Evolutionary conservation across 1,140 invertebrate species (phyloP), one percentile per base, ranked within the genome.

Genomic region (Leguminivora glycinivorella): DNA sequence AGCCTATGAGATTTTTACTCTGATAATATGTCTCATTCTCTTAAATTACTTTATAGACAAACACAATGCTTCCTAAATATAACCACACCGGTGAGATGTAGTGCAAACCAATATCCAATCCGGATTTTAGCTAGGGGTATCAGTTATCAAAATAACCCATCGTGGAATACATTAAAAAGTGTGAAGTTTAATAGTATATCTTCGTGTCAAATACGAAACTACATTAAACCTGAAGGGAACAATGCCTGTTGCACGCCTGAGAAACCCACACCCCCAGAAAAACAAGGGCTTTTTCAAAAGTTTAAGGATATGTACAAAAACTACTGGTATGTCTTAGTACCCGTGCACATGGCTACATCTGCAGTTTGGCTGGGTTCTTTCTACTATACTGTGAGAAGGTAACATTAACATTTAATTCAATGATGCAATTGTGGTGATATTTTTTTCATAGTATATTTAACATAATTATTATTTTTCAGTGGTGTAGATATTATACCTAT

Each of bases 261-360:
- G 17, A 68, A 73, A 66, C 78, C 58, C 58, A 63, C 81, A 56
- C 60, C 74, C 9, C 47, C 60, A 67, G 52, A 80, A 26, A 95
- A 96, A 78, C 75, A 92, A 26, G 92, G 94, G 4, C 78, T 98
- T 10, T 96, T 97, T 83, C 94, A 97, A 81, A 95, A 94, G 80
- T 98, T 99, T 89, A 99, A 98, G 89, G 92, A 95, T 82, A 96
- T 98, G 94, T 96, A 97, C 81, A 96, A 95, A 88, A 95, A 98
- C 84, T 98, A 99, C 91, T 99, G 98, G 96, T 98, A 98, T 91
- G 95, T 99, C 70, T 84, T 98, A 38, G 92, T 99, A 70, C 97
- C 97, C 31, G 97, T 99, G 0, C 98, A 99, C 91, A 78, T 97
- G 69, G 92, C 95, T 5, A 98, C 98, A 10, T 98, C 97, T 0